Base-by-base conservation (phyloP, 2,113 vertebrate species). In the Bostrychus sinensis region DNA sequence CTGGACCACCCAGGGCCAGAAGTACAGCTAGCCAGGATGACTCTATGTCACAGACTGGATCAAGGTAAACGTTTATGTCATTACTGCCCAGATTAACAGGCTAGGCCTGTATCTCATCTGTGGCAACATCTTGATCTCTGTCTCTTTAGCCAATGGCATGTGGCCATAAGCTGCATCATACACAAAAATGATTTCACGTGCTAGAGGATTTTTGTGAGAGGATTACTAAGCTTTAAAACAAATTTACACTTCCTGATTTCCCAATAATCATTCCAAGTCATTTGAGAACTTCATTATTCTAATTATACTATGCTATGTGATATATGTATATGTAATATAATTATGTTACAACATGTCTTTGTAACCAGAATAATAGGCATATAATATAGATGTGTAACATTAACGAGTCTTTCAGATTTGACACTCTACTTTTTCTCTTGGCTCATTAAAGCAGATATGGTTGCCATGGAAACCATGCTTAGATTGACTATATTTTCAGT, bases 1-100 rank as follows among this genome's bases (percentile, higher is more conserved):
- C 90, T 99, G 84, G 96, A 99, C 90, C 93, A 96, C 77, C 96
- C 94, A 1, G 94, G 92, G 78, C 95, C 96, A 2, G 96, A 98
- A 80, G 91, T 94, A 89, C 94, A 96, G 83, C 94, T 95, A 67
- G 96, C 96, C 20, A 96, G 94, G 83, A 95, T 95, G 71, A 95
- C 95, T 12, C 82, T 99, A 8, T 95, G 94, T 84, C 95, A 95
- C 85, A 93, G 95, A 84, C 83, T 99, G 89, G 96, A 98, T 75
- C 97, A 99, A 96, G 97, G 97, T 98, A 96, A 83, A 11, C 1
- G 63, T 42, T 69, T 32, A 11, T 13, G 17, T 20, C 17, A 19
- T 34, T 34, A 34, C 17, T 19, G 5, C 23, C 39, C 51, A 56
- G 76, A 77, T 76, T 72, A 73, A 53, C 30, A 5, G 53, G 20